Evolutionary conservation across 2,113 vertebrate species (phyloP), one percentile per base, ranked within the genome.

Genomic region (Apteryx mantelli): DNA sequence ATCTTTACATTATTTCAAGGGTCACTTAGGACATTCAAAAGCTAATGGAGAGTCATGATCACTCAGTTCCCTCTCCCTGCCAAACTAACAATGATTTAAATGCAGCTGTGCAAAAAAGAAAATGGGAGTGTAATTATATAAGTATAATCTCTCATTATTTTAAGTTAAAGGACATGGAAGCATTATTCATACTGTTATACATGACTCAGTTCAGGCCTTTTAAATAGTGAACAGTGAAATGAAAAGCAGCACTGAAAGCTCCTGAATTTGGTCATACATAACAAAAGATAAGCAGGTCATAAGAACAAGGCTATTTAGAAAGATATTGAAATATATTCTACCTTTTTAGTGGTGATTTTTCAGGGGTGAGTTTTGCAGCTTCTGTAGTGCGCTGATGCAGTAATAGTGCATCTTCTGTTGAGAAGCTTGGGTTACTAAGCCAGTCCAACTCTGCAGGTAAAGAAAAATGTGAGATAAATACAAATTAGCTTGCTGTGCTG

Each of bases 351-450:
- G 86, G 91, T 11, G 95, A 66, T 44, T 79, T 95, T 79, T 93
- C 94, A 75, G 96, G 50, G 60, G 44, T 8, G 63, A 95, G 86
- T 20, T 44, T 75, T 53, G 95, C 30, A 79, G 24, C 79, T 64
- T 98, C 97, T 79, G 97, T 76, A 22, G 96, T 83, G 3, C 93
- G 98, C 42, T 96, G 98, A 76, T 99, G 98, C 82, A 99, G 97
- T 25, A 98, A 95, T 0, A 99, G 88, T 3, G 98, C 97, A 55
- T 98, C 98, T 68, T 97, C 96, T 1, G 97, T 95, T 91, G 97
- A 97, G 96, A 99, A 99, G 97, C 99, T 99, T 60, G 97, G 98
- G 94, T 99, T 99, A 64, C 87, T 99, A 65, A 99, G 98, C 99
- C 99, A 99, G 84, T 99, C 99, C 71, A 99, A 95, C 26, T 98